Percentiles rank a stretch among this genome's conserved stretches.
These are phyloP conservation scores for Odontomyia ornata DNA, from an alignment of 2,888 invertebrate species.

Conservation along the genomic window DNA sequence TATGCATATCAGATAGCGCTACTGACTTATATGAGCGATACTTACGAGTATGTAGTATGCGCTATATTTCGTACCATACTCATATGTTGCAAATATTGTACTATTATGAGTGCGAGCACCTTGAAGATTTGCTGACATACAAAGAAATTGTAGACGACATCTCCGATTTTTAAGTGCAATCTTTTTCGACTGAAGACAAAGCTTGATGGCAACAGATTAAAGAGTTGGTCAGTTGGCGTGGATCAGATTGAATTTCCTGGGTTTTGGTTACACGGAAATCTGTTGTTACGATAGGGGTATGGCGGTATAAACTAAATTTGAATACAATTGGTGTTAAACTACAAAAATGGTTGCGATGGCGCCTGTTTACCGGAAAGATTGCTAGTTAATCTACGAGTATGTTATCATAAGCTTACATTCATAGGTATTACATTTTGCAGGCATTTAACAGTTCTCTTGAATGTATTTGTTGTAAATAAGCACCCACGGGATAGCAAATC, in stretches of 20 bases:
- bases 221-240: neutral
- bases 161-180: conserved; percentile 35
- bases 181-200: neutral
- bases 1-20: neutral
- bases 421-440: no score
- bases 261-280: conserved; percentile 27
- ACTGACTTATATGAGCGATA: no score
- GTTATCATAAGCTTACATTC: no score
- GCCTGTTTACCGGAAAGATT: neutral
- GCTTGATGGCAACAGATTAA: conserved; percentile 21
- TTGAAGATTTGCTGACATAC: conserved; percentile 39
- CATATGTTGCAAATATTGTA: conserved; percentile 10
- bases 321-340: neutral
- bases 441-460: no score
- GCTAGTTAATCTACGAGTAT: no score
- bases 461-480: no score
- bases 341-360: neutral
- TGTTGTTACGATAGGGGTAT: neutral
- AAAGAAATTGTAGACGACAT: conserved; percentile 43
- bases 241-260: conserved; percentile 1
- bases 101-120: conserved; percentile 29
- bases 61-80: neutral
- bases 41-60: neutral
- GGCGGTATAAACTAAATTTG: neutral
- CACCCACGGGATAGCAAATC: no score